phyloP scores from a whole-genome alignment of 2,113 vertebrate species.

The Amblyornis subalaris region DNA sequence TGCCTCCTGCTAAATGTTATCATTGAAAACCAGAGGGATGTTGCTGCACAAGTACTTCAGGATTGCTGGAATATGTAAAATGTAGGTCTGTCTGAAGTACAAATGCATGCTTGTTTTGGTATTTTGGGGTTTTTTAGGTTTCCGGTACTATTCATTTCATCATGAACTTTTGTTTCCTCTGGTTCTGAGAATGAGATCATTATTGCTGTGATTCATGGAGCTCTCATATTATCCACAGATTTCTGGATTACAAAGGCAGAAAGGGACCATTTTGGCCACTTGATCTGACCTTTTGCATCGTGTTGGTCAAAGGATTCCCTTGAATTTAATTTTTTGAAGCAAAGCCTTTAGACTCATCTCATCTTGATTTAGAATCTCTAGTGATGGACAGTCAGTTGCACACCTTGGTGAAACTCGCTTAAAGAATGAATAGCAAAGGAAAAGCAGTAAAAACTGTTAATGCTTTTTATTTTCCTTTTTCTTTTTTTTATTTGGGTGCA shows the following conservation, averaged over 20 bases:
- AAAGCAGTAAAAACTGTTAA: neutral
- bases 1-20: neutral
- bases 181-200: constrained; percentile 49
- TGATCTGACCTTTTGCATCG: neutral
- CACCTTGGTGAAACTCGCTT: neutral
- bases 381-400: neutral
- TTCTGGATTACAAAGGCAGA: constrained; percentile 21
- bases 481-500: neutral
- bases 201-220: constrained; percentile 41
- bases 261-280: neutral
- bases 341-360: neutral
- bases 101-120: constrained; percentile 40
- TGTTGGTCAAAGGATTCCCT: neutral
- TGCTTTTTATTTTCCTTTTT: neutral
- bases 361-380: neutral
- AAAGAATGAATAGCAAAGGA: neutral
- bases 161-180: constrained; percentile 40
- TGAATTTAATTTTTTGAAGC: neutral
- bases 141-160: constrained; percentile 7
- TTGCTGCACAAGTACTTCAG: neutral
- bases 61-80: constrained; percentile 21
- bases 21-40: constrained; percentile 2
- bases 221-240: constrained; percentile 14
- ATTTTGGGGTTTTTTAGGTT: constrained; percentile 19
- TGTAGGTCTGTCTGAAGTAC: constrained; percentile 6